Base-by-base conservation (phyloP, 2,113 vertebrate species). In the Paramormyrops kingsleyae region DNA sequence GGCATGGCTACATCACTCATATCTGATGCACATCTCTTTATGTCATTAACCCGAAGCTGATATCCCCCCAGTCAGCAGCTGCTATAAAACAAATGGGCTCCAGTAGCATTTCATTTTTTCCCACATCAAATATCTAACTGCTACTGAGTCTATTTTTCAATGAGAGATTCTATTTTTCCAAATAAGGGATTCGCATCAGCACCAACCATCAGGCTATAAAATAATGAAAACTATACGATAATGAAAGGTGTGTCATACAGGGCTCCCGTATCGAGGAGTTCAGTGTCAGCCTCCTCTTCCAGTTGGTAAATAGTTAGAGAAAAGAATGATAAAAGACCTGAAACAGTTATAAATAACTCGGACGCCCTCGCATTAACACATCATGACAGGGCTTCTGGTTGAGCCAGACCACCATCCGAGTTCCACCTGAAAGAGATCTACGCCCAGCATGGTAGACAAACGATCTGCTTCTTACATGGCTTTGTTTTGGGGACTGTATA, bases 111-210 rank as follows among this genome's bases (percentile, higher is more conserved):
- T 93, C 91, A 92, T 94, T 89, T 93, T 89, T 87, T 83, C 91
- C 92, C 93, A 90, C 93, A 93, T 91, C 50, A 84, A 84, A 39
- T 62, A 31, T 62, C 35, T 62, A 42, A 44, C 56, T 59, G 35
- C 52, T 66, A 6, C 56, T 7, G 6, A 53, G 39, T 62, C 31
- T 42, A 13, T 52, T 8, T 35, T 53, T 53, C 9, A 92, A 93
- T 94, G 93, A 91, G 91, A 94, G 93, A 92, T 94, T 94, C 92
- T 91, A 93, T 90, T 93, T 90, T 85, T 91, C 88, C 91, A 89
- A 90, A 92, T 89, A 21, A 93, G 94, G 95, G 95, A 95, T 95
- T 93, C 93, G 94, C 95, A 94, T 95, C 94, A 96, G 95, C 94
- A 95, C 46, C 21, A 46, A 59, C 95, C 95, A 93, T 91, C 91